Evolutionary conservation across 2,113 vertebrate species (phyloP), one percentile per base, ranked within the genome.

Genomic region (Cheilinus undulatus): DNA sequence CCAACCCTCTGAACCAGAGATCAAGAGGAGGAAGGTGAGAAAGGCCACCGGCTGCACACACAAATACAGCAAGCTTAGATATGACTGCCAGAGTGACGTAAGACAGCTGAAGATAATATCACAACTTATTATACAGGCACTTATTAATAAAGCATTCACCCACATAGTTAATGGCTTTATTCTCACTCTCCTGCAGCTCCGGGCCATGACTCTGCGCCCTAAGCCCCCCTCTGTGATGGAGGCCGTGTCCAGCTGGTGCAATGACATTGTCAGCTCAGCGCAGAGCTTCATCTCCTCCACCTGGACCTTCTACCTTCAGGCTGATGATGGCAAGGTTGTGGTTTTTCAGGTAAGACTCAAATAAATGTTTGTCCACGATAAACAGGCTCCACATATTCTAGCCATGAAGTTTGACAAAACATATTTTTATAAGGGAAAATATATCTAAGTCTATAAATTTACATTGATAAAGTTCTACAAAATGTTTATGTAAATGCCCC

Each of bases 231-330:
- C 97, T 1, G 76, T 97, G 69, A 87, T 98, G 65, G 94, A 97
- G 77, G 86, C 96, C 19, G 88, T 99, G 28, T 97, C 96, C 86
- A 94, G 93, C 42, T 97, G 98, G 92, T 99, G 97, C 91, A 98
- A 92, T 0, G 96, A 97, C 83, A 95, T 99, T 0, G 93, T 99
- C 89, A 98, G 93, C 92, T 99, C 97, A 0, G 97, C 98, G 45
- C 98, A 97, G 89, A 97, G 96, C 86, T 97, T 99, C 76, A 96
- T 99, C 85, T 99, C 97, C 82, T 99, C 97, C 82, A 97, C 97
- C 32, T 98, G 97, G 98, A 99, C 98, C 49, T 98, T 99, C 90
- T 99, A 98, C 90, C 92, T 99, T 84, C 97, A 99, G 93, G 96
- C 96, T 0, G 97, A 99, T 0, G 96, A 96, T 2, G 96, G 97